Conservation (phyloP, 2,888 invertebrate species). For the Sepioteuthis lessoniana region DNA sequence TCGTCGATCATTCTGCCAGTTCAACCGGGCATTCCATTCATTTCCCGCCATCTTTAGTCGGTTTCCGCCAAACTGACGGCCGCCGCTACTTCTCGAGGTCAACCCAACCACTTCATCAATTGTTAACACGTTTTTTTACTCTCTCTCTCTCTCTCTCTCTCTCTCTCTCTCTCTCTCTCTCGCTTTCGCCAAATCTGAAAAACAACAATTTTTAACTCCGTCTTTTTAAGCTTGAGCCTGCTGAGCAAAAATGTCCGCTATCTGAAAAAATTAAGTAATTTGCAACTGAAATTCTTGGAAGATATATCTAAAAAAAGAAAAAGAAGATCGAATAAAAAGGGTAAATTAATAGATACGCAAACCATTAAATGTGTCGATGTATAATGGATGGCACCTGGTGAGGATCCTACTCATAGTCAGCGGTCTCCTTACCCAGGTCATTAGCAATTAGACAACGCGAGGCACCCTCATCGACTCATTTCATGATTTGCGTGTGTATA, state of each 20-base stretch:
- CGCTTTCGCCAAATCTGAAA: neutral
- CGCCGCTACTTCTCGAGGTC: neutral
- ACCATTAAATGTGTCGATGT: too few relatives aligned
- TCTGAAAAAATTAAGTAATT: neutral
- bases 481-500: too few relatives aligned
- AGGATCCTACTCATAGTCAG: too few relatives aligned
- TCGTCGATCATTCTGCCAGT: slow-evolving; percentile 58
- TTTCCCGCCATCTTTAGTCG: slow-evolving; percentile 34
- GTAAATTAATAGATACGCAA: too few relatives aligned
- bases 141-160: neutral
- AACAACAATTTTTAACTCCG: neutral
- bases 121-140: slow-evolving; percentile 15
- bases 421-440: too few relatives aligned
- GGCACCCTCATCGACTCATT: too few relatives aligned
- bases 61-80: neutral
- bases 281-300: too few relatives aligned
- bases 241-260: neutral
- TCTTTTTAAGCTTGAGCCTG: neutral
- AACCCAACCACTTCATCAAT: neutral
- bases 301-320: too few relatives aligned
- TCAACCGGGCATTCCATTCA: slow-evolving; percentile 50
- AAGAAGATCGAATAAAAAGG: too few relatives aligned
- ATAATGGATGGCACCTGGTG: too few relatives aligned
- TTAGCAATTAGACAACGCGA: too few relatives aligned
- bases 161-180: neutral